Evolutionary conservation across 2,888 invertebrate species (phyloP).

Genomic region (Dorcus parallelipipedus): DNA sequence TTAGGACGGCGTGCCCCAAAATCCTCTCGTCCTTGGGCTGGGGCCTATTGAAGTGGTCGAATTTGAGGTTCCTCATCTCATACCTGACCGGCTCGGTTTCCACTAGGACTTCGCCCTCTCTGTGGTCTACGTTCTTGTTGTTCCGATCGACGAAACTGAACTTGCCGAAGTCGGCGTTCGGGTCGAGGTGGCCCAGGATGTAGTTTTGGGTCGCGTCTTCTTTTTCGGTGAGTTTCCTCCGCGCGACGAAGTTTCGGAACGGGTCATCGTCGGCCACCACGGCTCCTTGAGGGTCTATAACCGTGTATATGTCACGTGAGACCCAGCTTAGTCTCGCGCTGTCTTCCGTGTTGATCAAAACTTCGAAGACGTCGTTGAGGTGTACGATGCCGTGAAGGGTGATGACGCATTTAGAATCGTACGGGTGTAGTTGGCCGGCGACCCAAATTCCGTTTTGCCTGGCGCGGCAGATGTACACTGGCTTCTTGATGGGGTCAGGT

Average conservation of each 20-base stretch:
- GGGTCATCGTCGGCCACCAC: constrained; percentile 56
- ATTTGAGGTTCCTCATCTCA: constrained; percentile 57
- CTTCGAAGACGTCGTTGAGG: constrained; percentile 60
- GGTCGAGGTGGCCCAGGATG: constrained; percentile 69
- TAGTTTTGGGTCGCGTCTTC: constrained; percentile 49
- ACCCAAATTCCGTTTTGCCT: constrained; percentile 70
- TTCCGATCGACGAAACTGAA: constrained; percentile 65
- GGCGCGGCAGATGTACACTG: constrained; percentile 73
- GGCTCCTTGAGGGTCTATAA: constrained; percentile 62
- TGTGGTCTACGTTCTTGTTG: constrained; percentile 55
- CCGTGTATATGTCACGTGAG: constrained; percentile 66
- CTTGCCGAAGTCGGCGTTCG: constrained; percentile 62
- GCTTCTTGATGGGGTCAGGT: constrained; percentile 34
- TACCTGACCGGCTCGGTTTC: constrained; percentile 79
- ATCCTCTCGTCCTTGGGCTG: constrained; percentile 36
- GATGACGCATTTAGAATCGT: constrained; percentile 62
- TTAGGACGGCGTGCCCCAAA: constrained; percentile 47
- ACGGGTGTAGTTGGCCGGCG: constrained; percentile 62
- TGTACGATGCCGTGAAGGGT: constrained; percentile 58
- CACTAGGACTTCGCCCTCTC: constrained; percentile 71
- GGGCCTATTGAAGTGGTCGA: constrained; percentile 45
- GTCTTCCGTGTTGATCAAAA: constrained; percentile 73
- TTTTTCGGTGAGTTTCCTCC: constrained; percentile 25
- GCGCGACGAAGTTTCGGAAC: constrained; percentile 39
- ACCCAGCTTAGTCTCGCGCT: constrained; percentile 75